These are phyloP conservation scores for Phaedon cochleariae DNA, from an alignment of 2,888 invertebrate species.

Conservation along the genomic window DNA sequence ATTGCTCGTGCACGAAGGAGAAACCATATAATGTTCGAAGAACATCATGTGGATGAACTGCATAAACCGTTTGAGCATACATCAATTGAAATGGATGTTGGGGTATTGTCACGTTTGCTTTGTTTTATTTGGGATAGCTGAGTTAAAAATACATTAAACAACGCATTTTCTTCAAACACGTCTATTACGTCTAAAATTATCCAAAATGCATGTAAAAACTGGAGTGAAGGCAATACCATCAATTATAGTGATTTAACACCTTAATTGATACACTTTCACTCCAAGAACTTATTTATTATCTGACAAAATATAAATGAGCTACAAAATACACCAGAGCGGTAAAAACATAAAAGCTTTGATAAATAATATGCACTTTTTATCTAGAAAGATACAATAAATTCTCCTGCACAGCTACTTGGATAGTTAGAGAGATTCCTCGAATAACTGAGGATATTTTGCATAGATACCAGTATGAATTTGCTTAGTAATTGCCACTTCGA, in stretches of 20 bases:
- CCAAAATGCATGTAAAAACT: conserved; percentile 48
- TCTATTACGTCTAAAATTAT: conserved; percentile 50
- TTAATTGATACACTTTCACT: conserved; percentile 51
- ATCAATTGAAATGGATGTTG: too few species aligned
- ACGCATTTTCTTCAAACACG: conserved; percentile 46
- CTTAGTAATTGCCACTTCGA: conserved; percentile 13
- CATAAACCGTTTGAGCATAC: too few species aligned
- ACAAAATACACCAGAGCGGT: conserved; percentile 41
- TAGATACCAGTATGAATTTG: conserved; percentile 21
- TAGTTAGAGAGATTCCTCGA: conserved; percentile 18
- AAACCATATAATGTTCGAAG: too few species aligned
- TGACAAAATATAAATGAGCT: conserved; percentile 52
- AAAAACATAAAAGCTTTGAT: conserved; percentile 30
- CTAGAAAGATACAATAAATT: conserved; percentile 23
- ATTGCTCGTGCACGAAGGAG: too few species aligned
- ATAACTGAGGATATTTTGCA: conserved; percentile 24
- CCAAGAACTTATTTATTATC: conserved; percentile 49
- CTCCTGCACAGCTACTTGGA: conserved; percentile 13
- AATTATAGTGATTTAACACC: conserved; percentile 55
- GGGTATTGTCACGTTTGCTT: conserved; percentile 48
- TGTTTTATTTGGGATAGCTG: conserved; percentile 43
- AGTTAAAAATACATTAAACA: conserved; percentile 53
- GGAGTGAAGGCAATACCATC: conserved; percentile 52
- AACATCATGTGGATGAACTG: too few species aligned
- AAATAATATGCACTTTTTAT: conserved; percentile 25